Base-by-base conservation (phyloP, 2,113 vertebrate genomes). In the Ciconia boyciana region DNA sequence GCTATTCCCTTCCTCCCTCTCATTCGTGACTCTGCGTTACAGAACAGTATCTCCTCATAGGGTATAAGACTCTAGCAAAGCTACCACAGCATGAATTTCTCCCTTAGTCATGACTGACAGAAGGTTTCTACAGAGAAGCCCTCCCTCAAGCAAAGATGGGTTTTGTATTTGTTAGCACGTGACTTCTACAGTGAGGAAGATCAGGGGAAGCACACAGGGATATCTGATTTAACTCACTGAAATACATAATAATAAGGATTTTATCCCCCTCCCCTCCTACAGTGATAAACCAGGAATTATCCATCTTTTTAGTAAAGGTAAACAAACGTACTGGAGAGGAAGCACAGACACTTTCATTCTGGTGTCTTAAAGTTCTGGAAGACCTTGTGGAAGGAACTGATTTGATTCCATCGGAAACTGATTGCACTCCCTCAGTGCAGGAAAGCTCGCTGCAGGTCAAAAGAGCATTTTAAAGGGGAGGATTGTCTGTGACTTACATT, bases 21-120 rank as follows among this genome's bases (percentile, higher is more conserved):
- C 17, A 29, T 48, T 51, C 2, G 1, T 61, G 44, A 48, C 22
- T 44, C 31, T 48, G 15, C 9, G 6, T 61, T 57, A 39, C 6
- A 39, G 39, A 65, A 10, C 26, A 39, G 13, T n/a, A 39, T 74
- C 10, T 61, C 13, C 25, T 39, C 15, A 29, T 2, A 60, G 11
- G 5, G 9, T 43, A 6, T 16, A 65, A 87, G 34, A 74, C 16
- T 5, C 9, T 65, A 26, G 66, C 5, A 83, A 61, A 72, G 11
- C 20, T 78, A 43, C 9, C 36, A n/a, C 4, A n/a, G 19, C 43
- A 62, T 49, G 29, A 43, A 51, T 89, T 92, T 79, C 16, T 83
- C 8, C 29, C 29, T 46, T 46, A 64, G 11, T 5, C 41, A 64
- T 0, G 0, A 60, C 2, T 68, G 16, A 25, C 5, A 83, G 52